Evolutionary conservation across 2,888 invertebrate species (phyloP).

Genomic region (Eilema sororculum): DNA sequence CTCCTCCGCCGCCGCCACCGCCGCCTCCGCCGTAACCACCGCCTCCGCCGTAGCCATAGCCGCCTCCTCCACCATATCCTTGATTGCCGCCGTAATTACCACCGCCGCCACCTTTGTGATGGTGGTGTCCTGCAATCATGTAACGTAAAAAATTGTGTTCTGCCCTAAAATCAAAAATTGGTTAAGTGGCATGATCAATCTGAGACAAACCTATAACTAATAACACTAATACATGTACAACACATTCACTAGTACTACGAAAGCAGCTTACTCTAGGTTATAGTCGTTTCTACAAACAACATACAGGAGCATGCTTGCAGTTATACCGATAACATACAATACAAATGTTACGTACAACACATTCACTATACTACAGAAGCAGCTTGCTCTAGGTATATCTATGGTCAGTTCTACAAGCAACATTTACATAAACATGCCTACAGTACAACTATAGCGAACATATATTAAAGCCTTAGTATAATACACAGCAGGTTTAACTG

Average conservation of each 20-base stretch:
- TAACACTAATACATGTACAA: background rate
- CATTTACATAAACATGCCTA: background rate
- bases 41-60: constrained; percentile 39
- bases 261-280: constrained; percentile 6
- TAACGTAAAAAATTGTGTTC: background rate
- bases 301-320: background rate
- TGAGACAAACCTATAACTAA: background rate
- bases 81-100: constrained; percentile 42
- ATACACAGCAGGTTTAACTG: background rate
- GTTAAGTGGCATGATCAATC: background rate
- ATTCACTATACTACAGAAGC: constrained; percentile 7
- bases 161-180: background rate
- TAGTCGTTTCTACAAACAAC: background rate
- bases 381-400: background rate
- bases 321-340: background rate
- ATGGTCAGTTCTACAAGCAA: background rate
- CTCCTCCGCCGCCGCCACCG: constrained; percentile 29
- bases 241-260: background rate
- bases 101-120: constrained; percentile 43
- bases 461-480: background rate
- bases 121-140: constrained; percentile 17
- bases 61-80: constrained; percentile 31
- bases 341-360: background rate
- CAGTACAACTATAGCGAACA: background rate
- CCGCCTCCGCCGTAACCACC: constrained; percentile 45